phyloP scores from a whole-genome alignment of 2,888 invertebrate species.

The Parthenolecanium corni region DNA sequence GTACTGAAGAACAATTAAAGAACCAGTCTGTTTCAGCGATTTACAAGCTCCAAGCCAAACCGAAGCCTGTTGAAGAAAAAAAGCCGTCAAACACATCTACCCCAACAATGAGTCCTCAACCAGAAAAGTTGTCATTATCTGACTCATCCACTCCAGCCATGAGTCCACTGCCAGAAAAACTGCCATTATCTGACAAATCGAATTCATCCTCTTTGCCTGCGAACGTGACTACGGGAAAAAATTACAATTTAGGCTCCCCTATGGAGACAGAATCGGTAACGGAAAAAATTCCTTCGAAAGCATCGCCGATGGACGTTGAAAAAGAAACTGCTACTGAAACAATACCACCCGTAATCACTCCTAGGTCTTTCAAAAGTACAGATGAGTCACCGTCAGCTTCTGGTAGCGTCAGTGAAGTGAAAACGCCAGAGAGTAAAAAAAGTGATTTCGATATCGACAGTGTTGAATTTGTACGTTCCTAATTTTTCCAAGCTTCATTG shows the following conservation, averaged over 20 bases:
- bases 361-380: neutral
- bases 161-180: too few species aligned
- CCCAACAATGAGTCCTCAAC: too few species aligned
- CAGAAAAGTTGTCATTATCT: too few species aligned
- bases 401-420: neutral
- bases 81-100: too few species aligned
- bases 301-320: neutral
- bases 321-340: neutral
- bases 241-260: too few species aligned
- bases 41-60: slow-evolving; percentile 10
- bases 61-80: slow-evolving; percentile 5
- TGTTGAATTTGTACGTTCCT: slow-evolving; percentile 8
- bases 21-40: slow-evolving; percentile 10
- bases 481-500: neutral
- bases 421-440: neutral
- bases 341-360: neutral
- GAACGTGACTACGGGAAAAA: too few species aligned
- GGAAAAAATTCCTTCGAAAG: neutral
- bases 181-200: too few species aligned
- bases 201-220: too few species aligned
- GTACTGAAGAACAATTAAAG: slow-evolving; percentile 14
- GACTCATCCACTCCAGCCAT: too few species aligned
- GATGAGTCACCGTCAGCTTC: too few species aligned
- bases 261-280: too few species aligned
- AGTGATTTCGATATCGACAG: slow-evolving; percentile 11